Percentiles rank a stretch among this genome's conserved stretches.
These are phyloP conservation scores for Ailurus styani DNA, from an alignment of 2,113 vertebrate species.

Conservation along the genomic window DNA sequence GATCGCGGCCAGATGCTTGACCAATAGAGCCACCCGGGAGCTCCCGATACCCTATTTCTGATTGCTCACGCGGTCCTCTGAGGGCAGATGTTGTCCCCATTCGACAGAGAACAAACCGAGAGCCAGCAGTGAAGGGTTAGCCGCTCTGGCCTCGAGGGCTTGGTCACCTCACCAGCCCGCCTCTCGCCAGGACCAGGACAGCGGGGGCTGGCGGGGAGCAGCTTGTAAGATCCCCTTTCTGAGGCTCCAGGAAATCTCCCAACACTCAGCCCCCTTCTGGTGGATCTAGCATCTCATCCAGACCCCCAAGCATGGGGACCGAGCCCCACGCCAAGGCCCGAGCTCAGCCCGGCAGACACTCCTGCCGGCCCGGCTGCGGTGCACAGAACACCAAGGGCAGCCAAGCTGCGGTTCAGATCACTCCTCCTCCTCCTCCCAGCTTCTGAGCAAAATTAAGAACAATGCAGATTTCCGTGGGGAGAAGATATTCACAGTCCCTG, in stretches of 20 bases:
- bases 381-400: not conserved
- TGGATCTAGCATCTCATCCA: not conserved
- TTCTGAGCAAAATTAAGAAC: not conserved
- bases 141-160: not conserved
- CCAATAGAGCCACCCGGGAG: not conserved
- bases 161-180: fast-evolving
- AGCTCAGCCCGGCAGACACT: not conserved
- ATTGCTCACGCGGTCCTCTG: not conserved
- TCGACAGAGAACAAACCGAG: not conserved
- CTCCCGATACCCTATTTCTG: not conserved
- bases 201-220: fast-evolving
- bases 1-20: not conserved
- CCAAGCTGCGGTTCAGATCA: not conserved
- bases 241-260: not conserved
- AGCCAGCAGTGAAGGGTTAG: not conserved
- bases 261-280: not conserved
- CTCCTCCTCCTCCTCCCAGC: too few relatives aligned
- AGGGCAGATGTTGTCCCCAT: not conserved
- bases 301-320: not conserved
- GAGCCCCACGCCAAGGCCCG: fast-evolving
- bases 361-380: too few relatives aligned
- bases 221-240: not conserved
- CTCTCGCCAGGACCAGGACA: not conserved
- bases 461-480: not conserved
- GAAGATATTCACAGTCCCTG: not conserved